These are phyloP conservation scores for Strigops habroptila DNA, from an alignment of 2,113 vertebrate genomes.

Conservation along the genomic window DNA sequence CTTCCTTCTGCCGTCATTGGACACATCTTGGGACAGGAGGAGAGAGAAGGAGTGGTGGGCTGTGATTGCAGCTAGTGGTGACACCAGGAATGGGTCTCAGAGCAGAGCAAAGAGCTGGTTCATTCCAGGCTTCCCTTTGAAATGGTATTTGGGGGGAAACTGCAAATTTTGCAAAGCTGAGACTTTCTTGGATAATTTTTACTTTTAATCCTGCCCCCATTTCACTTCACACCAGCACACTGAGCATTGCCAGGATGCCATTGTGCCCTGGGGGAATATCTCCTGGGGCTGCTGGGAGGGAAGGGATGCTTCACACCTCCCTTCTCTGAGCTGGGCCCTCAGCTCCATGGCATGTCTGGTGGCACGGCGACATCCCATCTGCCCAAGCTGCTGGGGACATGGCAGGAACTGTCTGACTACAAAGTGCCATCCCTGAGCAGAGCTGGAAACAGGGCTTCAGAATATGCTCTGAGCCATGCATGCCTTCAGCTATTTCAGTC, in stretches of 20 bases:
- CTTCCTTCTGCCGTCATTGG: not conserved
- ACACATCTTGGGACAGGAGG: accelerated
- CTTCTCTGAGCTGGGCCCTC: not conserved
- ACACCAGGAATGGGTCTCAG: not conserved
- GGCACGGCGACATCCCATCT: not conserved
- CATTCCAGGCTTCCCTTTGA: not conserved
- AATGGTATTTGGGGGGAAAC: accelerated
- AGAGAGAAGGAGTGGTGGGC: not conserved
- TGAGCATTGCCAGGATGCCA: not conserved
- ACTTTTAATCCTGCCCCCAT: not conserved
- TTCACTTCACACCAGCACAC: accelerated
- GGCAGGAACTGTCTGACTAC: not conserved
- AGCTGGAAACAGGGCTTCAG: not conserved
- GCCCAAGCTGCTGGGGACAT: not conserved
- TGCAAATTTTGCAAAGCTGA: not conserved
- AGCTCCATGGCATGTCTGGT: not conserved
- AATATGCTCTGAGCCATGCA: not conserved
- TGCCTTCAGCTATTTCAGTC: not conserved
- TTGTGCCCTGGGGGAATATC: accelerated
- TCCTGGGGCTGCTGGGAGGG: not conserved
- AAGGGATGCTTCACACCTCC: not conserved
- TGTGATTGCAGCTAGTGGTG: not conserved
- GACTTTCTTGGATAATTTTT: not conserved
- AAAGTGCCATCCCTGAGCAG: not conserved
- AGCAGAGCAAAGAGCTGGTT: not conserved